Conservation (phyloP, 1,140 invertebrate genomes). For the Drosophila burlai region DNA sequence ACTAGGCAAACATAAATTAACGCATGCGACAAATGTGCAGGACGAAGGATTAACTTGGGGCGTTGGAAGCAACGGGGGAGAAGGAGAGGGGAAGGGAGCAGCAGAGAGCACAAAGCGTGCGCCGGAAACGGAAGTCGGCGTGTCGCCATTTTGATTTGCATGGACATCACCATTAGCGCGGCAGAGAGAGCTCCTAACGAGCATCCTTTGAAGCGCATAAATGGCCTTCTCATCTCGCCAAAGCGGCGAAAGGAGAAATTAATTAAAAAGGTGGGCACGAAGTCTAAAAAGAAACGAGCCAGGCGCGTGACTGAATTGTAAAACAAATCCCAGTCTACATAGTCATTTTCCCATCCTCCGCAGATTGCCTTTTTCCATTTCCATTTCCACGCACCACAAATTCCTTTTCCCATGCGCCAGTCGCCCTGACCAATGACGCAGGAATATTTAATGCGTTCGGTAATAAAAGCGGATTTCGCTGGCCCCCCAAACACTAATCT, state of each 20-base stretch:
- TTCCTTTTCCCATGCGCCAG: slow-evolving; percentile 12
- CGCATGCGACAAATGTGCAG: slow-evolving; percentile 72
- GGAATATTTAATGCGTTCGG: slow-evolving; percentile 78
- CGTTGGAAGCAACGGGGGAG: neutral
- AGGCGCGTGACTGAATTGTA: slow-evolving; percentile 73
- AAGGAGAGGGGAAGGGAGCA: neutral
- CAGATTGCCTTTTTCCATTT: slow-evolving; percentile 13
- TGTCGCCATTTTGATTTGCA: slow-evolving; percentile 79
- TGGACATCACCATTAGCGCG: slow-evolving; percentile 47
- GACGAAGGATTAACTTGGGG: slow-evolving; percentile 21
- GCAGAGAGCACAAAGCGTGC: slow-evolving; percentile 8
- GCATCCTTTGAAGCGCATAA: slow-evolving; percentile 61
- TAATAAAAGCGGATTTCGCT: slow-evolving; percentile 76
- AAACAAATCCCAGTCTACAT: slow-evolving; percentile 60
- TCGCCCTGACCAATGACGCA: slow-evolving; percentile 62
- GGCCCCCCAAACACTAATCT: slow-evolving; percentile 67
- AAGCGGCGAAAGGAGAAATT: slow-evolving; percentile 60
- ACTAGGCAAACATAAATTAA: slow-evolving; percentile 69
- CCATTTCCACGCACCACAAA: slow-evolving; percentile 44
- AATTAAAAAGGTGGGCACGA: slow-evolving; percentile 73
- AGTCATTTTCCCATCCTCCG: slow-evolving; percentile 3
- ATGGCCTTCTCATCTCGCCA: slow-evolving; percentile 39
- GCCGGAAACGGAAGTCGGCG: slow-evolving; percentile 66
- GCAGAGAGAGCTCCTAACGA: slow-evolving; percentile 22
- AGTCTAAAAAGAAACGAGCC: slow-evolving; percentile 57